Evolutionary conservation across 1,140 invertebrate species (phyloP).

Genomic region (Heliothis virescens): DNA sequence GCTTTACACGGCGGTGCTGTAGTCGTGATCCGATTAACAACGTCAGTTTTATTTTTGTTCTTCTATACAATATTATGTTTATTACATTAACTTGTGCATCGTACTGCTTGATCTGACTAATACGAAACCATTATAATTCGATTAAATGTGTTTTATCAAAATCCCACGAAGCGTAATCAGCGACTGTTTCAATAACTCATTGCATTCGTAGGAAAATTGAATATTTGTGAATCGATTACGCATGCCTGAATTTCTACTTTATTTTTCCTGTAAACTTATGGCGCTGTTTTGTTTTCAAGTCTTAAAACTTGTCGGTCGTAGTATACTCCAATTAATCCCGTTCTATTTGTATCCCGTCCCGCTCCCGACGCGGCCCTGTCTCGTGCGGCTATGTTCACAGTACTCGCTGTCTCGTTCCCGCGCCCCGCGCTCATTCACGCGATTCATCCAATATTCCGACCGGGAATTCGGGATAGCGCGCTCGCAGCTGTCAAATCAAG

Average conservation of each 20-base stretch:
- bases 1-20: conserved; percentile 84
- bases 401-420: conserved; percentile 65
- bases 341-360: conserved; percentile 76
- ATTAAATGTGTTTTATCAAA: conserved; percentile 38
- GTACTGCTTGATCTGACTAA: conserved; percentile 69
- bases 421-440: conserved; percentile 76
- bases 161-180: conserved; percentile 33
- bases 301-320: conserved; percentile 59
- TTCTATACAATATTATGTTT: conserved; percentile 52
- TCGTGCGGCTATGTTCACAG: conserved; percentile 73
- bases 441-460: conserved; percentile 73
- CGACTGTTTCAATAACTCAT: conserved; percentile 45
- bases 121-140: conserved; percentile 41
- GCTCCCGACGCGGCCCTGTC: conserved; percentile 71
- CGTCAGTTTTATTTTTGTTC: conserved; percentile 78
- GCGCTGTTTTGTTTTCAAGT: conserved; percentile 53
- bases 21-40: conserved; percentile 86
- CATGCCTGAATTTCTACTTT: not conserved
- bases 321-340: conserved; percentile 76
- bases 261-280: conserved; percentile 1
- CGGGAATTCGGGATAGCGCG: conserved; percentile 80
- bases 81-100: conserved; percentile 53
- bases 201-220: conserved; percentile 33
- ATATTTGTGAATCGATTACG: conserved; percentile 21
- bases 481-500: conserved; percentile 83